Conservation (phyloP, 2,797 vertebrate species). For the Spinus pinus region DNA sequence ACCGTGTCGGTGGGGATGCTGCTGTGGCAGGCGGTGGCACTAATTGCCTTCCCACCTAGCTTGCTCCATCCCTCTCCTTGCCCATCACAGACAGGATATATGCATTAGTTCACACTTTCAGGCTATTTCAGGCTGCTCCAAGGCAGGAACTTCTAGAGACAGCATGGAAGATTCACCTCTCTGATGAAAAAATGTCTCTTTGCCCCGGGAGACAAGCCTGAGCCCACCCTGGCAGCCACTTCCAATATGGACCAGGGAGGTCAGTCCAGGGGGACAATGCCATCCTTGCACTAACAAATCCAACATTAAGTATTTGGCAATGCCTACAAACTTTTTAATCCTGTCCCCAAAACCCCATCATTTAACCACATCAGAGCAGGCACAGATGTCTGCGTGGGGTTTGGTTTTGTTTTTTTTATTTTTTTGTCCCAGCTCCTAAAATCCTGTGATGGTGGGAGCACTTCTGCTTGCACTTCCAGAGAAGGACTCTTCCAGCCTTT, state of each 20-base stretch:
- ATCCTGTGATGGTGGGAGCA: not conserved
- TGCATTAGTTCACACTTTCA: not conserved
- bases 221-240: not conserved
- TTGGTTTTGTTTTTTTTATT: not conserved
- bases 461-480: not conserved
- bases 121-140: not conserved
- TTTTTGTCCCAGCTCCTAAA: not conserved
- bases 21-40: not conserved
- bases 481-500: not conserved
- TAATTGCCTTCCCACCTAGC: not conserved
- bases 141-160: not conserved
- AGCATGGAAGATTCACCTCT: not conserved
- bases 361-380: not conserved
- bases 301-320: not conserved
- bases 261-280: not conserved
- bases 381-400: not conserved
- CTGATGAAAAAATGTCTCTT: not conserved
- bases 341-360: not conserved
- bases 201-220: not conserved
- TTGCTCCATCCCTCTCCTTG: not conserved
- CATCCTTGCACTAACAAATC: not conserved
- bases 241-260: rapidly evolving
- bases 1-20: rapidly evolving
- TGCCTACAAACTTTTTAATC: not conserved
- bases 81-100: rapidly evolving